Percentiles rank a stretch among this genome's conserved stretches.
phyloP scores from a whole-genome alignment of 2,888 invertebrate genomes.

The Allolobophora icterica region DNA sequence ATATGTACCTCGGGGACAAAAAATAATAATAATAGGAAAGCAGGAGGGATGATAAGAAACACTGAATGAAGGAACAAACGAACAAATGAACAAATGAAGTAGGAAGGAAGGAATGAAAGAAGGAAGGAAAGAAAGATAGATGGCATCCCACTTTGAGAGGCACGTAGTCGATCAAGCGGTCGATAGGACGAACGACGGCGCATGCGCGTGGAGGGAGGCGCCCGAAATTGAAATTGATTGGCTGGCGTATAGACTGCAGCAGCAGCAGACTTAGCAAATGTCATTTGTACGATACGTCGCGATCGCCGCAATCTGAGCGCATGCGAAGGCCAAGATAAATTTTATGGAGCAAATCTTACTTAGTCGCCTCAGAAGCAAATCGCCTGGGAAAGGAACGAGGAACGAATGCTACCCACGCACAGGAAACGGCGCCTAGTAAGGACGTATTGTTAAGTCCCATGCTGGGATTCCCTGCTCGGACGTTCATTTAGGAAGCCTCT shows the following conservation, averaged over 20 bases:
- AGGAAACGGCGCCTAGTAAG: background rate
- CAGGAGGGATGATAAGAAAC: background rate
- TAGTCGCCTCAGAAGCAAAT: background rate
- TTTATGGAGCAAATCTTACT: background rate
- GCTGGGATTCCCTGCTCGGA: background rate
- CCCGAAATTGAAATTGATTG: background rate
- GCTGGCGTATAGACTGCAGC: background rate
- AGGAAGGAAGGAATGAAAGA: background rate
- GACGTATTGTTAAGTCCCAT: background rate
- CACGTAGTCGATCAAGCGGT: background rate
- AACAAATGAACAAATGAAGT: background rate
- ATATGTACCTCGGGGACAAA: no score
- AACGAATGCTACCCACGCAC: background rate
- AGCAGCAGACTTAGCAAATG: background rate
- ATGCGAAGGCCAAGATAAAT: background rate
- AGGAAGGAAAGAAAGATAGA: background rate
- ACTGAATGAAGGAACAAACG: background rate
- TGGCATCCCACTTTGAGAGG: background rate
- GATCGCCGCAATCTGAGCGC: background rate
- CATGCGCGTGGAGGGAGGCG: background rate
- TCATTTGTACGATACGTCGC: background rate
- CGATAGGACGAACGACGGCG: no score
- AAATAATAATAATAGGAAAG: no score
- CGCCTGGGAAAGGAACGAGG: background rate
- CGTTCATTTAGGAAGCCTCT: background rate